These are phyloP conservation scores for Ascaphus truei DNA, from an alignment of 2,113 vertebrate species.

Conservation along the genomic window DNA sequence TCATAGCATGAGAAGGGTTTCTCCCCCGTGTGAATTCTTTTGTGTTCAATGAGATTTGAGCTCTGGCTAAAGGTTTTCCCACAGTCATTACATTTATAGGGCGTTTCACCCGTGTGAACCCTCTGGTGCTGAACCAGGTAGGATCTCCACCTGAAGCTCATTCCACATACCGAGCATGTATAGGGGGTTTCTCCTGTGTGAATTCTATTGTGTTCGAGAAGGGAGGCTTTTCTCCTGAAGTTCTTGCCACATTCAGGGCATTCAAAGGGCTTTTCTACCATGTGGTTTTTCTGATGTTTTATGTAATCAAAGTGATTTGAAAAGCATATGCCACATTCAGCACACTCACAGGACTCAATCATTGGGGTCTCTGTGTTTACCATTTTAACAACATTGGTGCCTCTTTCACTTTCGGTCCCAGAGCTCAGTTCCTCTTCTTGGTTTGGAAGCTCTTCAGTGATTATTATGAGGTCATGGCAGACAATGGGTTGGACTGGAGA, in stretches of 20 bases:
- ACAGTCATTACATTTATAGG: constrained; percentile 53
- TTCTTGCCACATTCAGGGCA: constrained; percentile 39
- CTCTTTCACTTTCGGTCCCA: no score
- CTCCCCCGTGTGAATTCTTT: constrained; percentile 53
- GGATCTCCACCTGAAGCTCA: constrained; percentile 2
- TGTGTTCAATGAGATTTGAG: constrained; percentile 48
- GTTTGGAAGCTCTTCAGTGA: no score
- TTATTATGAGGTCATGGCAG: no score
- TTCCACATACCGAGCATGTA: constrained; percentile 22
- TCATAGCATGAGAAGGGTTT: constrained; percentile 53
- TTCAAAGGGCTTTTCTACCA: background rate
- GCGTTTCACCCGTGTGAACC: constrained; percentile 50
- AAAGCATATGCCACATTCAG: background rate
- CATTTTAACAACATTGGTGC: no score
- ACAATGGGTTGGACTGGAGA: no score
- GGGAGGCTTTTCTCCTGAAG: constrained; percentile 45
- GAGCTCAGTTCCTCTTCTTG: no score
- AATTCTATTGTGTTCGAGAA: constrained; percentile 45
- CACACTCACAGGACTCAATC: no score
- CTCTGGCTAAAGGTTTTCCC: constrained; percentile 57
- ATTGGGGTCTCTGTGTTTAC: no score
- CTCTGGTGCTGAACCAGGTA: constrained; percentile 40
- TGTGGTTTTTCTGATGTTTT: background rate
- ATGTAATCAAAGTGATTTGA: background rate
- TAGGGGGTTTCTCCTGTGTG: background rate